Evolutionary conservation across 2,888 invertebrate genomes (phyloP).

Genomic region (Cephus nigrinus): DNA sequence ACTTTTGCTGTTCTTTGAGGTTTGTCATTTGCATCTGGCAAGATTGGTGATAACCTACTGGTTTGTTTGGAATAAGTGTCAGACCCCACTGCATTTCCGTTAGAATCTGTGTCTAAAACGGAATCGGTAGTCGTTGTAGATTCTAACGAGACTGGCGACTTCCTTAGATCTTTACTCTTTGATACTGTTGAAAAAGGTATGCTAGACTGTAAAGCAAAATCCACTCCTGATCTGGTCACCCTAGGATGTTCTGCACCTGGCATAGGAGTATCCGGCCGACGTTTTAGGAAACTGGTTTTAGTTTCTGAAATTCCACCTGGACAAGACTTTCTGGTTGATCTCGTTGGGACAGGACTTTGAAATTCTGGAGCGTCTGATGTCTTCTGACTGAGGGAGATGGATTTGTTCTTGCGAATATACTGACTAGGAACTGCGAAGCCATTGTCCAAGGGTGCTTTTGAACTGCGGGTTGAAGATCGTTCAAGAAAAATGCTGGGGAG

Average conservation of each 20-base stretch:
- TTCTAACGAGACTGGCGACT: background rate
- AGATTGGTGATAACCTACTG: slow-evolving; percentile 7
- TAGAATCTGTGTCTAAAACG: slow-evolving; percentile 35
- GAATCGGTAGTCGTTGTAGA: background rate
- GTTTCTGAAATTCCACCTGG: background rate
- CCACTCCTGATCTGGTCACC: slow-evolving; percentile 29
- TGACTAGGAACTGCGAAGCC: slow-evolving; percentile 40
- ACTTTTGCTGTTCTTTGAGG: slow-evolving; percentile 62
- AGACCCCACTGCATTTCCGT: slow-evolving; percentile 37
- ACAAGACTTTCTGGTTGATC: slow-evolving; percentile 3
- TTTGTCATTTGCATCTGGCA: slow-evolving; percentile 39
- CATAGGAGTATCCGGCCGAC: slow-evolving; percentile 55
- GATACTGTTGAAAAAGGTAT: slow-evolving; percentile 5
- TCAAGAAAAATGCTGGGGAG: slow-evolving; percentile 22
- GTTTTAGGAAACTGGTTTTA: slow-evolving; percentile 23
- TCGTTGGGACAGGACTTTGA: background rate
- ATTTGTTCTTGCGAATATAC: slow-evolving; percentile 32
- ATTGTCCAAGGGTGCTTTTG: slow-evolving; percentile 42
- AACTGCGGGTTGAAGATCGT: slow-evolving; percentile 40
- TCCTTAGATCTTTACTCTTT: slow-evolving; percentile 4
- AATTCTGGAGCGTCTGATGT: background rate
- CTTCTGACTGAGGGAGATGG: slow-evolving; percentile 13
- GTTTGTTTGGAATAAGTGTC: slow-evolving; percentile 20
- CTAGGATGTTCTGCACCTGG: slow-evolving; percentile 30
- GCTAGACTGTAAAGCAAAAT: slow-evolving; percentile 15